Conservation (phyloP, 2,113 vertebrate species). For the Onychorhynchus coronatus region DNA sequence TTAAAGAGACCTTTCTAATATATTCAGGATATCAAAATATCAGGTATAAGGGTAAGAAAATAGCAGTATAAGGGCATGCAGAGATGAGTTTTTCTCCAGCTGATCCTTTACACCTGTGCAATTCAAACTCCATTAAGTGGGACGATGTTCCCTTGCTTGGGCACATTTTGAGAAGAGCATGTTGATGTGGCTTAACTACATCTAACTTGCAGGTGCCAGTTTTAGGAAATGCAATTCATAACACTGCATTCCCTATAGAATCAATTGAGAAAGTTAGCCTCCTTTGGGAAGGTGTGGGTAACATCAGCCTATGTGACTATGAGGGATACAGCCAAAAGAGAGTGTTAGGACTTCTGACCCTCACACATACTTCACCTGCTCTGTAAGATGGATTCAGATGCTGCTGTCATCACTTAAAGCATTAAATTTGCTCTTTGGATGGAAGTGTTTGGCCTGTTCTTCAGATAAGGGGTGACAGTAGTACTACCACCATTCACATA, state of each 20-base stretch:
- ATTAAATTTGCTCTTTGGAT: neutral
- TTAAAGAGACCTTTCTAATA: neutral
- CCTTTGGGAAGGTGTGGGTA: neutral
- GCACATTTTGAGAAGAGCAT: neutral
- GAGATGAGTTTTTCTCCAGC: neutral
- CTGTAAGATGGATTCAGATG: neutral
- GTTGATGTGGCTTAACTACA: neutral
- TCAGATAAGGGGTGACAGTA: neutral
- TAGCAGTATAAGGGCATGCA: neutral
- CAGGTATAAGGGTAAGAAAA: neutral
- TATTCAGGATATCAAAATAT: neutral
- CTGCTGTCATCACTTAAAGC: neutral
- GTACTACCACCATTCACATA: neutral
- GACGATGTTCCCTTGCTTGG: neutral
- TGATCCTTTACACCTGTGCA: neutral
- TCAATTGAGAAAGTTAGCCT: neutral
- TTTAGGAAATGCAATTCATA: neutral
- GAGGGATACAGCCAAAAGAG: neutral
- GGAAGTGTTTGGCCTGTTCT: neutral
- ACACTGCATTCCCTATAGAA: neutral
- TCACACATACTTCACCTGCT: neutral
- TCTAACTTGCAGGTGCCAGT: neutral
- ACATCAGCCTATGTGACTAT: neutral
- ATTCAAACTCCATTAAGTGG: neutral
- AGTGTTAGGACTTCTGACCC: neutral